These are phyloP conservation scores for Trematomus loennbergii DNA, from an alignment of 2,113 vertebrate species.

Conservation along the genomic window DNA sequence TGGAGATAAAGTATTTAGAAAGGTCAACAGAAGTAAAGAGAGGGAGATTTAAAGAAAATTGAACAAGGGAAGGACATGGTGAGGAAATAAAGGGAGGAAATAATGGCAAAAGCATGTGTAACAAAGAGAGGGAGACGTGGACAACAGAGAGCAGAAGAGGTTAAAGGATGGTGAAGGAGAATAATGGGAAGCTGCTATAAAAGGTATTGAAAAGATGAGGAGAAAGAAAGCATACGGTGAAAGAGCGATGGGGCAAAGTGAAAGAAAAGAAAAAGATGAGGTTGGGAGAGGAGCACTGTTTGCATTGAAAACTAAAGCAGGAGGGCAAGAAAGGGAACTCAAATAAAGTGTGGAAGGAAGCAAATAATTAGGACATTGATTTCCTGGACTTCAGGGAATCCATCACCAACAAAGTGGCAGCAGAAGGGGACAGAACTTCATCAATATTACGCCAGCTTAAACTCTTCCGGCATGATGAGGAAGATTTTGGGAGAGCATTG, in stretches of 20 bases:
- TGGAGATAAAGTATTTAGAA: conserved; percentile 25
- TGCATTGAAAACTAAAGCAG: conserved; percentile 24
- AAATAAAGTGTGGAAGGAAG: conserved; percentile 8
- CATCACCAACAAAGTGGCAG: background rate
- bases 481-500: background rate
- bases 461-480: background rate
- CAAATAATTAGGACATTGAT: conserved; percentile 38
- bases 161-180: conserved; percentile 24
- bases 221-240: conserved; percentile 22
- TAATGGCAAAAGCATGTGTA: conserved; percentile 40
- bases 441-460: background rate
- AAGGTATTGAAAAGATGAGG: conserved; percentile 15
- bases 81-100: conserved; percentile 31
- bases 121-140: conserved; percentile 35
- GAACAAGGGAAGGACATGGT: conserved; percentile 31
- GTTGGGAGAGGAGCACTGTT: background rate
- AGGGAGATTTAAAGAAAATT: conserved; percentile 33
- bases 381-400: conserved; percentile 10
- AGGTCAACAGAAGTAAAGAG: conserved; percentile 39
- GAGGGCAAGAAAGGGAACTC: background rate
- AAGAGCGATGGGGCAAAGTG: conserved; percentile 2
- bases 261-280: conserved; percentile 39
- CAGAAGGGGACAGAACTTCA: background rate
- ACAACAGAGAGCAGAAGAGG: conserved; percentile 25
- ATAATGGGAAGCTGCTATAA: conserved; percentile 21